These are phyloP conservation scores for Tringa solitaria DNA, from an alignment of 2,113 vertebrate species.

Conservation along the genomic window DNA sequence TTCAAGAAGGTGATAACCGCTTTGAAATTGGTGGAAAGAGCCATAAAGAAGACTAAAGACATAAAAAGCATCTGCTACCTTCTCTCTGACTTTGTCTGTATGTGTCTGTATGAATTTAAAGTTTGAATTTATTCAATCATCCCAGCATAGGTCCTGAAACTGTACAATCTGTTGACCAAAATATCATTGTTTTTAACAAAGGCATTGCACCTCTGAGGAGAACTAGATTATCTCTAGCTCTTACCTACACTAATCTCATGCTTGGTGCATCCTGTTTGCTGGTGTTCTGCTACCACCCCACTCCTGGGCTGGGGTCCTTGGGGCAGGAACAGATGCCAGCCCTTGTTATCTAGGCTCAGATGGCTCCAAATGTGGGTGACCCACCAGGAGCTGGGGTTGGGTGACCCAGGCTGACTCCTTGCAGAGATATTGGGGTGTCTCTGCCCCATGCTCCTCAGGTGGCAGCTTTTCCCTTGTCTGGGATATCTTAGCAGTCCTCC, in stretches of 20 bases:
- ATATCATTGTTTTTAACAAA: background rate
- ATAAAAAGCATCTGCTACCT: background rate
- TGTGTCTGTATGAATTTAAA: background rate
- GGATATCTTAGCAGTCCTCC: background rate
- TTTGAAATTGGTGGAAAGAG: background rate
- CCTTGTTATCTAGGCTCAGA: background rate
- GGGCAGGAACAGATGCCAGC: background rate
- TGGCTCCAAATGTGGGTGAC: background rate
- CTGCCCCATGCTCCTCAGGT: rapidly evolving
- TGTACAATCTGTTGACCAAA: background rate
- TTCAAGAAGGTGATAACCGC: background rate
- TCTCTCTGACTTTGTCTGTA: background rate
- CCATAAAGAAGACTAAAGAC: background rate
- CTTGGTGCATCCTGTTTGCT: background rate
- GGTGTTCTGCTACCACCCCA: background rate
- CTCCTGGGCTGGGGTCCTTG: background rate
- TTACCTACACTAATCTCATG: background rate
- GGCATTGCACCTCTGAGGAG: background rate
- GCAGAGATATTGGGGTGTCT: background rate
- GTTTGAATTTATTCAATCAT: background rate
- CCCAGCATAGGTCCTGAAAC: background rate
- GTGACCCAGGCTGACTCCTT: background rate
- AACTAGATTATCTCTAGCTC: background rate
- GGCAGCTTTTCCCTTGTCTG: background rate
- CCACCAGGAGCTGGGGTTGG: background rate